Evolutionary conservation across 2,113 vertebrate species (phyloP).

Genomic region (Crotophaga sulcirostris): DNA sequence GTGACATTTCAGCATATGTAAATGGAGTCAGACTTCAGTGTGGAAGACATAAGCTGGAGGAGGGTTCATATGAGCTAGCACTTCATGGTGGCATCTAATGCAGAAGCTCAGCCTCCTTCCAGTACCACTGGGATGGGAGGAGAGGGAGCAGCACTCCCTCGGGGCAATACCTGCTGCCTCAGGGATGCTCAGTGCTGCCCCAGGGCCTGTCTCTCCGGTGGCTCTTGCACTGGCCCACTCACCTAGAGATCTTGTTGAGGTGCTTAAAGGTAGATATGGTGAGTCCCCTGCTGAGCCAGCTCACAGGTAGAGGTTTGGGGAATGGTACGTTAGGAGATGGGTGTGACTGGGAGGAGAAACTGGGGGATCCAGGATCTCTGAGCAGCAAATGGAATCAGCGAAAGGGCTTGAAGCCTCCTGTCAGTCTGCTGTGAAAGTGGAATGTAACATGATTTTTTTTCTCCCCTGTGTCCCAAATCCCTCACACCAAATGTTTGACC

Average conservation of each 20-base stretch:
- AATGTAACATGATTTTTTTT: constrained; percentile 68
- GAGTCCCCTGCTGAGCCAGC: neutral
- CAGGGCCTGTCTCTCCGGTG: neutral
- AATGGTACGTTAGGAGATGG: neutral
- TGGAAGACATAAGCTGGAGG: neutral
- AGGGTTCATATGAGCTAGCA: neutral
- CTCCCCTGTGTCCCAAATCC: constrained; percentile 64
- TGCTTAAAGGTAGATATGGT: neutral
- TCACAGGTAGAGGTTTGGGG: neutral
- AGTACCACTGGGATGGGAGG: neutral
- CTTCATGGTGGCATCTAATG: neutral
- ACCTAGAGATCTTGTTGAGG: neutral
- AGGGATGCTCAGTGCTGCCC: no score
- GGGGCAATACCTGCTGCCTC: fast-evolving
- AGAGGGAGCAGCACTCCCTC: neutral
- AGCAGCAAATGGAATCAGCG: constrained; percentile 20
- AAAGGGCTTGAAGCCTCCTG: constrained; percentile 10
- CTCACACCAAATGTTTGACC: constrained; percentile 75
- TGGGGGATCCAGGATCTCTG: neutral
- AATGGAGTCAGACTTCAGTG: neutral
- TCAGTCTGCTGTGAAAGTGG: constrained; percentile 63
- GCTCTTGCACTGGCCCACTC: neutral
- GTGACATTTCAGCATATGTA: neutral
- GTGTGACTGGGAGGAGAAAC: neutral
- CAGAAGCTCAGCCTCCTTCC: neutral